Base-by-base conservation (phyloP, 1,140 invertebrate genomes). In the Dermatophagoides farinae region DNA sequence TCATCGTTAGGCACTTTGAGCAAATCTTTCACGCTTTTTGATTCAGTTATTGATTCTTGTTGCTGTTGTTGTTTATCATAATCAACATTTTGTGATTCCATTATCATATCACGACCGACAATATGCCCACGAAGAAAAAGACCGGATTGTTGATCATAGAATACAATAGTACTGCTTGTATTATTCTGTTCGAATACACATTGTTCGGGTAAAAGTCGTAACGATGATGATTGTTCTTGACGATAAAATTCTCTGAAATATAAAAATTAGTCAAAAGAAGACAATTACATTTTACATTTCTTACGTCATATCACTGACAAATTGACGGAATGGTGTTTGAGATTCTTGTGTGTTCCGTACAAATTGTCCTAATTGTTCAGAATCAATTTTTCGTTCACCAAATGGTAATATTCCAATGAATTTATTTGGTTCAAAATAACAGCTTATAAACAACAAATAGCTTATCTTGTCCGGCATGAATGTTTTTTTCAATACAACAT, bases 291-390 rank as follows among this genome's bases (percentile, higher is more conserved):
- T 47, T 47, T 4, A 47, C 2, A 52, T 14, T 12, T n/a, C 38
- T 55, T 55, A 55, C 53, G 53, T 55, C 53, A 55, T 55, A 12
- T 55, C 53, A n/a, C 5, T 14, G 16, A 55, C 53, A 55, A 55
- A 55, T 41, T 39, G 38, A 12, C 53, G 25, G 23, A 55, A 55
- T 38, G 53, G 53, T 38, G 53, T 25, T 4, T 31, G 2, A 4
- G 31, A 31, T 31, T 31, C 31, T 4, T 31, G 2, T 4, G 8
- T 31, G 8, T 31, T 31, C 8, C 31, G 2, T 31, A 31, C 31
- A 8, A 31, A 31, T 31, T 31, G 31, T 4, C 22, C 1, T 31
- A 20, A 55, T 44, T 31, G 31, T n/a, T 55, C 53, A 55, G 2
- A 39, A 14, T 55, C 53, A 12, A 55, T 11, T 44, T 55, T 55